A percentile compares a stretch with the other conserved stretches of the same genome.
Evolutionary conservation across 2,113 vertebrate species (phyloP).

Genomic region (Sitta europaea): DNA sequence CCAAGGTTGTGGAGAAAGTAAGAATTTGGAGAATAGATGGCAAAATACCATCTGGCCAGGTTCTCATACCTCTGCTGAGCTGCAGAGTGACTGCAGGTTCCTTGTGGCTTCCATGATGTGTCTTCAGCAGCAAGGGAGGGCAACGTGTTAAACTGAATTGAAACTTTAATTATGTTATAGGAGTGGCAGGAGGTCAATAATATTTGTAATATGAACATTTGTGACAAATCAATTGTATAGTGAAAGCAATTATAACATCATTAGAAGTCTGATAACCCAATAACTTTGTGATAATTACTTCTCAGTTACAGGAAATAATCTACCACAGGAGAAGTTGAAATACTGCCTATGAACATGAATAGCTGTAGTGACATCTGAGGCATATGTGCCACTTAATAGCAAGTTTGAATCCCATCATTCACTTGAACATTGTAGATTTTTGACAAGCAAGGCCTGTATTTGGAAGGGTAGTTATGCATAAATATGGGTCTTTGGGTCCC

Average conservation of each 20-base stretch:
- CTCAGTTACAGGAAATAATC: constrained; percentile 7
- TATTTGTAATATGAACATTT: constrained; percentile 4
- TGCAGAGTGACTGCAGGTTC: neutral
- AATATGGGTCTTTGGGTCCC: neutral
- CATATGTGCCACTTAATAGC: neutral
- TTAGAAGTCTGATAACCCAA: constrained; percentile 38
- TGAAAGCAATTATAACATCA: neutral
- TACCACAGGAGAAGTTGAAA: neutral
- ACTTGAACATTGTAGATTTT: neutral
- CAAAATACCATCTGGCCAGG: neutral
- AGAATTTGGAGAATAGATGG: neutral
- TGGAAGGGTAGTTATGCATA: neutral
- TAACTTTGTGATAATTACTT: constrained; percentile 33
- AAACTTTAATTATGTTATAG: neutral
- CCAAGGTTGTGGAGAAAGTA: neutral
- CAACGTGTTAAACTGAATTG: neutral
- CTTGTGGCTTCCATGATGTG: neutral
- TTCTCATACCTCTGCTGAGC: neutral
- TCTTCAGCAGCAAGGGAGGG: neutral
- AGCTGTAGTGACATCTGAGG: neutral
- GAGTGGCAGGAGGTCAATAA: neutral
- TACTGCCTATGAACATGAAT: neutral
- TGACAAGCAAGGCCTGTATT: neutral
- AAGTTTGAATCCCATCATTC: neutral
- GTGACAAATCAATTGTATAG: constrained; percentile 37